Base-by-base conservation (phyloP, 2,888 invertebrate species). In the Dichetophora obliterata region DNA sequence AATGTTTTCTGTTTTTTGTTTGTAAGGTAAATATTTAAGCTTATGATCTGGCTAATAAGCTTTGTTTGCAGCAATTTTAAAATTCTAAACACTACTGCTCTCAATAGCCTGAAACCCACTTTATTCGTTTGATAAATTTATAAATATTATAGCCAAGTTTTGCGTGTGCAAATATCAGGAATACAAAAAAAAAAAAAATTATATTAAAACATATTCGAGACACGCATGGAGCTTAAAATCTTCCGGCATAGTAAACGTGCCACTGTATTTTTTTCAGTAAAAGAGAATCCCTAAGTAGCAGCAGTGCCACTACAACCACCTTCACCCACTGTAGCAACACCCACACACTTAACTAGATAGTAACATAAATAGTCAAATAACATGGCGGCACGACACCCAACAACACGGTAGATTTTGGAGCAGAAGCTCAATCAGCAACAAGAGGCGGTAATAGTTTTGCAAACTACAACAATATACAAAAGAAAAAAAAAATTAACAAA, bases 151-250 rank as follows among this genome's bases (percentile, higher is more conserved):
- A 68, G 71, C 75, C 50, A 52, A 65, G 43, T 5, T 54, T 48
- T 54, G 65, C 63, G 31, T 27, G 5, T n/a, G n/a, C 63, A 19
- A 27, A 11, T 52, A 31, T 16, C 24, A 22, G 22, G 11, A 22
- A 16, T 37, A 19, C 73, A 72, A 74, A 19, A 43, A 59, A 65
- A 54, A 57, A 69, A 34, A 71, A 75, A 52, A 37, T 19, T 19
- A 57, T 19, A 34, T 4, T 19, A 14, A 85, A 87, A 88, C 86
- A 85, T 88, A 88, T 88, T 88, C 88, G 77, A 84, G 82, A 85
- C 88, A 88, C 88, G 88, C 88, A 88, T 85, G 80, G 81, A 80
- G 85, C 86, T 88, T 34, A 43, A 59, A 50, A 61, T 43, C 74
- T 65, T 6, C 27, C 6, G 63, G 19, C 74, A 16, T 24, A 5